Base-by-base conservation (phyloP, 2,888 invertebrate genomes). In the Drosophila quinaria region DNA sequence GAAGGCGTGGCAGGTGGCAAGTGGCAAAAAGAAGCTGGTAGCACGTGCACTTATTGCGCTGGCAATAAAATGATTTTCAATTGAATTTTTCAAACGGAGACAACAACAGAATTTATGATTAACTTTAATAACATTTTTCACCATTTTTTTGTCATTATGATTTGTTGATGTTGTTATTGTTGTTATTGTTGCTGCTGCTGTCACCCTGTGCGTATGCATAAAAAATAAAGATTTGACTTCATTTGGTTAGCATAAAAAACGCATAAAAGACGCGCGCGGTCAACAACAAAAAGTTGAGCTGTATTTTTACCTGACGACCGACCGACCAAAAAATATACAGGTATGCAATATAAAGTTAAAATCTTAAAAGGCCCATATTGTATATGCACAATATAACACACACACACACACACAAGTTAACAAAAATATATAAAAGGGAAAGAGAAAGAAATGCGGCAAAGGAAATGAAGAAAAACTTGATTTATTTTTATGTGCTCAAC, bases 391-490 rank as follows among this genome's bases (percentile, higher is more conserved):
- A 63, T 52, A 74, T 58, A 65, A 58, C 61, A 50, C 55, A 52
- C 50, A 59, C 51, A 60, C 50, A 52, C 54, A 13, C 44, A 61
- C 46, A 62, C 17, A 74, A 58, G 41, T 51, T 44, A 66, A 50
- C 58, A 49, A 58, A 65, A 44, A 68, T 50, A 47, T 42, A 47
- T 37, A 33, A n/a, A 25, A 22, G 17, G 1, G 22, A 11, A 11
- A n/a, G 15, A 31, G 49, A 60, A 55, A 42, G 46, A 65, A 70
- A 70, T 65, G 51, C 67, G 78, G 74, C 86, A 85, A 75, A 87
- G 86, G 88, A 84, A 84, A 84, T 87, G 80, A 85, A 86, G 83
- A 88, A 85, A 88, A 85, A 88, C 84, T 85, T 85, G 89, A 85
- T 85, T 85, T 85, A 85, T 85, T 88, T 85, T 88, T 85, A 85